Conservation (phyloP, 2,888 invertebrate genomes). For the Drosophila emarginata region DNA sequence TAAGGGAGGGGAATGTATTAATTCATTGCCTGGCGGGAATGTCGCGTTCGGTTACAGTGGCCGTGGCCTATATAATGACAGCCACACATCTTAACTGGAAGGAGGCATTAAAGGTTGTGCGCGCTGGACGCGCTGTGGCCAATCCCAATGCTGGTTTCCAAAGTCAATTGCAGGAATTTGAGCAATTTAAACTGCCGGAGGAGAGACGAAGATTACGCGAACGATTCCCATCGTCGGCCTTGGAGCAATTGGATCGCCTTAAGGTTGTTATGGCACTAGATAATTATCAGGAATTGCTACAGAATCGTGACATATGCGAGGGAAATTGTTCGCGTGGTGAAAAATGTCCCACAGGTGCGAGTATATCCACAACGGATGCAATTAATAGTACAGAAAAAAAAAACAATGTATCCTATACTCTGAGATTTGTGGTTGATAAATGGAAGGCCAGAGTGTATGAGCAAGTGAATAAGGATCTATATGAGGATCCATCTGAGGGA, state of each 20-base stretch:
- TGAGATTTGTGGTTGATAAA: conserved; percentile 59
- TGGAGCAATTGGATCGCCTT: conserved; percentile 88
- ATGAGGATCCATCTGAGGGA: neutral
- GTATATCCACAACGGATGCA: conserved; percentile 11
- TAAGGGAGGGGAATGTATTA: conserved; percentile 94
- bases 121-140: conserved; percentile 95
- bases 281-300: conserved; percentile 91
- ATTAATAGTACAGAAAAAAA: neutral
- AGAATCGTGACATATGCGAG: conserved; percentile 92
- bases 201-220: conserved; percentile 92
- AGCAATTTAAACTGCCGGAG: conserved; percentile 90
- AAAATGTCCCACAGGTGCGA: conserved; percentile 91
- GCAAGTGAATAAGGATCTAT: neutral
- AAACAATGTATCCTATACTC: neutral
- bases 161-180: conserved; percentile 95
- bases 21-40: conserved; percentile 98
- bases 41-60: conserved; percentile 97
- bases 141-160: conserved; percentile 98
- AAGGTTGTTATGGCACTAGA: conserved; percentile 91
- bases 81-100: conserved; percentile 95
- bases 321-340: conserved; percentile 92
- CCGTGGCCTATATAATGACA: conserved; percentile 98
- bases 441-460: conserved; percentile 53
- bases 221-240: conserved; percentile 90
- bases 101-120: conserved; percentile 95